Percentiles rank a stretch among this genome's conserved stretches.
These are phyloP conservation scores for Philopotamus ludificatus DNA, from an alignment of 1,140 invertebrate genomes.

Conservation along the genomic window DNA sequence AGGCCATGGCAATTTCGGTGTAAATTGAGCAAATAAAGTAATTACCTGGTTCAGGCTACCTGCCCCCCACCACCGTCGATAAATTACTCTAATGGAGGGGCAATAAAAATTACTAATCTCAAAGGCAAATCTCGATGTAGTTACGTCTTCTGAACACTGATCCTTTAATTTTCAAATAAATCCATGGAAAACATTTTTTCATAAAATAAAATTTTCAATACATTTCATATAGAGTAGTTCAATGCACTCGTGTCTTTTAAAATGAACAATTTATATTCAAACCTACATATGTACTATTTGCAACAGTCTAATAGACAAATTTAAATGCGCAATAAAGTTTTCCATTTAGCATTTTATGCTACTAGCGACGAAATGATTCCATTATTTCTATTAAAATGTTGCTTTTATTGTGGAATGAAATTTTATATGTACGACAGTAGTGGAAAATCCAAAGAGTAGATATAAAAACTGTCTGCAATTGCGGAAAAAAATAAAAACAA, in stretches of 20 bases:
- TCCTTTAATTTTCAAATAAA: neutral
- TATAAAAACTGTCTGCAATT: too few species aligned
- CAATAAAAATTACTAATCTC: neutral
- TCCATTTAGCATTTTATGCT: neutral
- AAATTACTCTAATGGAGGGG: neutral
- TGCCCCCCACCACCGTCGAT: neutral
- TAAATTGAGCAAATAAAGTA: neutral
- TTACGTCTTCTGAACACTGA: neutral
- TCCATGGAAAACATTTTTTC: neutral
- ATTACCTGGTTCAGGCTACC: neutral
- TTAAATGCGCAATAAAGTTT: neutral
- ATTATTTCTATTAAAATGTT: too few species aligned
- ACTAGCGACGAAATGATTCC: too few species aligned
- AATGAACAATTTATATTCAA: neutral
- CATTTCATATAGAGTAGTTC: neutral
- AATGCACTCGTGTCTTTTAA: neutral
- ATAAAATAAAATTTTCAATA: neutral
- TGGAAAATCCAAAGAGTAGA: too few species aligned
- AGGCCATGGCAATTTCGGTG: neutral
- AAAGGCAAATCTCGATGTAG: neutral
- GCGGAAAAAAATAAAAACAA: too few species aligned
- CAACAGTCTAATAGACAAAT: neutral
- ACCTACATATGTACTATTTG: neutral
- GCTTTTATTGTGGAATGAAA: too few species aligned
- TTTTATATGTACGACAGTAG: too few species aligned